Base-by-base conservation (phyloP, 2,797 vertebrate species). In the Pipistrellus pygmaeus region DNA sequence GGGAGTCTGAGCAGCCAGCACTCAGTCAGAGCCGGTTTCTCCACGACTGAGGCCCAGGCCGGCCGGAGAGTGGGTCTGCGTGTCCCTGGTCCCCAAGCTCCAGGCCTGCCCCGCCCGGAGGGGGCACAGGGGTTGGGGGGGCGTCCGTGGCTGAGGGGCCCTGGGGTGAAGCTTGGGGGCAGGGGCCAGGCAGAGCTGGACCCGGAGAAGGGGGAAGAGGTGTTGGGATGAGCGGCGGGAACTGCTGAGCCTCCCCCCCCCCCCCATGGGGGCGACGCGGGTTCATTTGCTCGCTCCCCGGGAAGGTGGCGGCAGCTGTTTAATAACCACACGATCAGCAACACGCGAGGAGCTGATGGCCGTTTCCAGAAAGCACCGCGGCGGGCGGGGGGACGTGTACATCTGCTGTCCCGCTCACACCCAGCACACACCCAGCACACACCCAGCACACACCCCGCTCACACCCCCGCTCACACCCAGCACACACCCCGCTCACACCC, bases 321-420 rank as follows among this genome's bases (percentile, higher is more conserved):
- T 95, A 95, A 94, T 88, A 84, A 71, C 91, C 57, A 27, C 21
- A 80, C 84, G 75, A 91, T 97, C 91, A 96, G 94, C 91, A 87
- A 85, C 89, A 90, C 82, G 91, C 89, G 87, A 95, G 94, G 60
- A 84, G 71, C 72, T 77, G 93, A 90, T 85, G 90, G 96, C 96
- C 0, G 88, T 93, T 95, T 90, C 87, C 92, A 80, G 92, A 76
- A 85, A 94, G 89, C 90, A 72, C 94, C 85, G 93, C 69, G 0
- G 87, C 21, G 66, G 66, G 91, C 44, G 10, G 48, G 86, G 64
- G 64, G 78, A 35, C 93, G 41, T 93, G 90, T 10, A 23, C 95
- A 92, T 95, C 94, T 93, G 94, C 94, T 90, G 90, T 77, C 77
- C 77, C 38, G 48, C 48, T 38, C 38, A 38, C 35, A 35, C 35